Base-by-base conservation (phyloP, 2,888 invertebrate genomes). In the Micropterix aruncella region DNA sequence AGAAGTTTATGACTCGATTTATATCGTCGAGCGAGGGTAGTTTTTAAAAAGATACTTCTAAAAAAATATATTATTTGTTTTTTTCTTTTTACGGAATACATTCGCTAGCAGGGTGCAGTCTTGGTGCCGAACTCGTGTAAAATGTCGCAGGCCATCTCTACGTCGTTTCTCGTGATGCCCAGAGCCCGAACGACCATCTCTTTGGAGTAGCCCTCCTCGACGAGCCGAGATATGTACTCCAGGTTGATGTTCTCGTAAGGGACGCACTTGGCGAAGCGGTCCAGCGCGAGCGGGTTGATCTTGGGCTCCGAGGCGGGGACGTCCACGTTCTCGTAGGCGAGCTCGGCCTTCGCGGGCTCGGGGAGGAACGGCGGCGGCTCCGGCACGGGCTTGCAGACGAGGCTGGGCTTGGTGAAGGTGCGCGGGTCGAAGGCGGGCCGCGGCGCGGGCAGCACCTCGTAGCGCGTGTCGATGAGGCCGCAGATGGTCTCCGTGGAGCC, bases 101-200 rank as follows among this genome's bases (percentile, higher is more conserved):
- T n/a, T n/a, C n/a, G n/a, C 27, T 27, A 27, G 27, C 27, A 27
- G 12, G 27, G 27, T 14, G 18, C 61, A 54, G 59, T 63, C 56
- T 81, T 80, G 41, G 80, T 77, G 41, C 87, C 91, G 63, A 93
- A 93, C 61, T 92, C 90, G 60, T 89, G 86, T 52, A 93, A 68
- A 58, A 93, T 93, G 61, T 94, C 92, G 67, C 93, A 86, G 40
- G 94, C 94, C 93, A 95, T 94, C 61, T 89, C 89, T 44, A 94
- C 75, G 63, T 95, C 90, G 67, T 94, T 95, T 47, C 91, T 75
- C 1, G 93, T 89, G 55, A 95, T 93, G 48, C 91, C 88, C 53
- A 95, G 71, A 3, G 94, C 94, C 52, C 92, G 77, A 41, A 93
- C 86, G 2, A 93, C 94, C 41, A 89, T 86, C 57, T 92, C 88